A percentile compares a stretch with the other conserved stretches of the same genome.
Evolutionary conservation across 2,888 invertebrate species (phyloP).

Genomic region (Drosophila mayaguana): DNA sequence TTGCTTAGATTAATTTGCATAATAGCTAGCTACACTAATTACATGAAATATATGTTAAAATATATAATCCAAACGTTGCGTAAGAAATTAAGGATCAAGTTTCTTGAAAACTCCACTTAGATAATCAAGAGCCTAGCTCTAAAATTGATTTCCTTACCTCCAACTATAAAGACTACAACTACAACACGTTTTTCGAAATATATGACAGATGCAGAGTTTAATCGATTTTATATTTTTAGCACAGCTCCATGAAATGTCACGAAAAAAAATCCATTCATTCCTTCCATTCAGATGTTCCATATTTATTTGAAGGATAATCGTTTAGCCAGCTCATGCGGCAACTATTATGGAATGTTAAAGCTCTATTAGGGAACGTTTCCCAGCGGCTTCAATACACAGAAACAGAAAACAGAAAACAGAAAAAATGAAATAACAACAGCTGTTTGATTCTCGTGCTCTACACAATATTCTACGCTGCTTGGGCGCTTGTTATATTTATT

Average conservation of each 20-base stretch:
- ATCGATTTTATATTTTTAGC: neutral
- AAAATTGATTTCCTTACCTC: no score
- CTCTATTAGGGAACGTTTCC: conserved; percentile 15
- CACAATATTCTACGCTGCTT: conserved; percentile 30
- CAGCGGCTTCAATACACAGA: neutral
- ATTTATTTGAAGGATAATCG: neutral
- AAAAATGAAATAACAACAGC: conserved; percentile 38
- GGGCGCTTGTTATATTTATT: conserved; percentile 32
- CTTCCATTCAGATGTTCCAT: neutral
- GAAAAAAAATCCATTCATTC: no score
- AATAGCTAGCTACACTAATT: no score
- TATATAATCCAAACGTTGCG: no score
- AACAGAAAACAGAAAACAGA: neutral
- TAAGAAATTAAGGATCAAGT: no score
- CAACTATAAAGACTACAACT: no score
- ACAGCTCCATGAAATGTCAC: neutral
- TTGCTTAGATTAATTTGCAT: no score
- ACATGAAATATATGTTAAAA: no score
- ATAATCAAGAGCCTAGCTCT: no score
- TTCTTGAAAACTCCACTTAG: no score
- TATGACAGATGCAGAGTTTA: no score
- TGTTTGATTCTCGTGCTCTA: conserved; percentile 45
- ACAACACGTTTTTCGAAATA: no score
- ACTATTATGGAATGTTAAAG: conserved; percentile 17
- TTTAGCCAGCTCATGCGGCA: conserved; percentile 19